Conservation (phyloP, 2,113 vertebrate genomes). For the Dermatemys mawii region DNA sequence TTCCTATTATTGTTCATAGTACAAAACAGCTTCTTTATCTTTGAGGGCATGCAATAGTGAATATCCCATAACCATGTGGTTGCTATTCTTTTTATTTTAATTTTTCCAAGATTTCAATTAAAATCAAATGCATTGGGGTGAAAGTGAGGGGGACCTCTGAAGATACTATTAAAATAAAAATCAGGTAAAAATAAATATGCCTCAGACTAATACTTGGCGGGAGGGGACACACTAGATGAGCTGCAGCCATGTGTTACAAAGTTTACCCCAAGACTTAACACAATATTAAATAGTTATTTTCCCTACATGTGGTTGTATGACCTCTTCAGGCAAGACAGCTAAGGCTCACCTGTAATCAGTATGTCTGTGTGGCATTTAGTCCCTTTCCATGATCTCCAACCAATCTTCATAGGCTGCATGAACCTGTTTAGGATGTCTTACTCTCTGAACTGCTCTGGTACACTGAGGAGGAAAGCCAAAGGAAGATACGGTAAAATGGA, state of each 20-base stretch:
- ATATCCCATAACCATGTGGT: background rate
- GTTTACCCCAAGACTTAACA: background rate
- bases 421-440: background rate
- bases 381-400: background rate
- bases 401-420: background rate
- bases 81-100: background rate
- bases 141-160: background rate
- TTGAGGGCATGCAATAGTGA: background rate
- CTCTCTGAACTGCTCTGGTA: background rate
- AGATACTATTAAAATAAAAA: background rate
- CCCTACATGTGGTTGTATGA: background rate
- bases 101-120: background rate
- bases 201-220: background rate
- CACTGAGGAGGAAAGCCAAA: background rate
- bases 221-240: fast-evolving
- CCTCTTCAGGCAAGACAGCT: background rate
- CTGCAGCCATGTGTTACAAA: fast-evolving
- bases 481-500: background rate
- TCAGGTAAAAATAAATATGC: background rate
- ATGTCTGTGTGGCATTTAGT: background rate
- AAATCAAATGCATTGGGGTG: background rate
- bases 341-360: background rate
- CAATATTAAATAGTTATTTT: background rate
- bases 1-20: background rate
- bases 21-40: background rate